phyloP scores from a whole-genome alignment of 92 coral and sea anemone genomes.

The Nematostella vectensis region DNA sequence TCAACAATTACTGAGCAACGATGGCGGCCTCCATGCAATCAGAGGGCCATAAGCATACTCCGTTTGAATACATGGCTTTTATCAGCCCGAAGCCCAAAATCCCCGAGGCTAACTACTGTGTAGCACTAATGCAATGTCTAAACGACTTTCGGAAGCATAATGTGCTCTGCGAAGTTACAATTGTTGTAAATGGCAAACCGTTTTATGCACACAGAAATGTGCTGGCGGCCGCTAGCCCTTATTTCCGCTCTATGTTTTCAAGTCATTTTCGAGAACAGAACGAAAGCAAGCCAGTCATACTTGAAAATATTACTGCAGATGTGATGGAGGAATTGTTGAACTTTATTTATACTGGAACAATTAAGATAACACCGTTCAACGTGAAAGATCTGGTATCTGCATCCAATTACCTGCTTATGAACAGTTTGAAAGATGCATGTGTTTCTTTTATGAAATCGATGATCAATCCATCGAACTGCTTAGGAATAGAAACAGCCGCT shows the following conservation, averaged over 20 bases:
- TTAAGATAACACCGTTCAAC: slow-evolving; percentile 88
- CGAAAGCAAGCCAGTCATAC: slow-evolving; percentile 90
- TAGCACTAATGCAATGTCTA: slow-evolving; percentile 72
- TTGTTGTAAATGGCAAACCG: slow-evolving; percentile 71
- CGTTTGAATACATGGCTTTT: slow-evolving; percentile 19
- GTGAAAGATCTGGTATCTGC: slow-evolving; percentile 94
- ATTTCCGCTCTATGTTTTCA: slow-evolving; percentile 96
- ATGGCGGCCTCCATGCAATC: background rate
- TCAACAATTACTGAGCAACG: too few relatives aligned
- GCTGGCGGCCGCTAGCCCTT: slow-evolving; percentile 93
- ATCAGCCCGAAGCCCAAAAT: slow-evolving; percentile 17
- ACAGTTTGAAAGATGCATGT: slow-evolving; percentile 86
- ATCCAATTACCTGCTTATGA: slow-evolving; percentile 86
- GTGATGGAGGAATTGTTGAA: slow-evolving; percentile 84
- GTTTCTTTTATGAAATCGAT: slow-evolving; percentile 80
- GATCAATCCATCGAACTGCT: slow-evolving; percentile 94
- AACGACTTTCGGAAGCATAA: slow-evolving; percentile 94
- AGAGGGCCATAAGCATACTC: slow-evolving; percentile 6
- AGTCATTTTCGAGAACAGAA: slow-evolving; percentile 80
- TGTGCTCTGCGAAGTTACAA: slow-evolving; percentile 83
- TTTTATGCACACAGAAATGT: slow-evolving; percentile 86
- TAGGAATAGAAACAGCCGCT: slow-evolving; percentile 93
- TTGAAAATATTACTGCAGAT: slow-evolving; percentile 78
- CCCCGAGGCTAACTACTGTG: slow-evolving; percentile 66
- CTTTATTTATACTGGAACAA: slow-evolving; percentile 92